Percentiles rank a stretch among this genome's conserved stretches.
Evolutionary conservation across 1,140 invertebrate species (phyloP).

Genomic region (Lepidurus apus): DNA sequence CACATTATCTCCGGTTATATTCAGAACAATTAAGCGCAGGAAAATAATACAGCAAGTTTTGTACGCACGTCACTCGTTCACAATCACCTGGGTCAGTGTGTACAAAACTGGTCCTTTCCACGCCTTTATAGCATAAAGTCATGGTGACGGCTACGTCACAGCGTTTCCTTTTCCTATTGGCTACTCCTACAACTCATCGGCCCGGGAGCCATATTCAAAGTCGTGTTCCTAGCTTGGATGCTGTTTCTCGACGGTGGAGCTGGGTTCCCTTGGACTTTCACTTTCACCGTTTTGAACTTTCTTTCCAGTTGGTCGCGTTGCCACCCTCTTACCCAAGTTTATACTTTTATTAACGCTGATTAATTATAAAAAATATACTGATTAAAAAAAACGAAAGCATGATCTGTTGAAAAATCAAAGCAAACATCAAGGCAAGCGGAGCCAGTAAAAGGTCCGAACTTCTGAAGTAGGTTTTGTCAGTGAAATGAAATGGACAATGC

Average conservation of each 20-base stretch:
- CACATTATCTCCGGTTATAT: slow-evolving; percentile 4
- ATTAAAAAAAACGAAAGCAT: too few species aligned
- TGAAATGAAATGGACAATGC: background rate
- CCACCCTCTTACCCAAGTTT: too few species aligned
- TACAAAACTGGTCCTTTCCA: background rate
- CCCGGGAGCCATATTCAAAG: slow-evolving; percentile 17
- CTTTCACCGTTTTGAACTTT: slow-evolving; percentile 3
- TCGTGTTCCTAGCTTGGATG: background rate
- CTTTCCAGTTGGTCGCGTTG: background rate
- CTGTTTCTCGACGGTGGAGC: background rate
- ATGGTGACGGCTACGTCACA: slow-evolving; percentile 20
- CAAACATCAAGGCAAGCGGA: too few species aligned
- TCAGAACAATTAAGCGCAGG: background rate
- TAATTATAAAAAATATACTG: too few species aligned
- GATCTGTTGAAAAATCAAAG: too few species aligned
- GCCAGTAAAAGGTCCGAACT: too few species aligned
- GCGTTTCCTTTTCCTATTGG: background rate
- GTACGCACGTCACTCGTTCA: background rate
- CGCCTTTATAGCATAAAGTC: background rate
- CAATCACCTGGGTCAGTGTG: slow-evolving; percentile 9
- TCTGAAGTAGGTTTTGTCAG: too few species aligned
- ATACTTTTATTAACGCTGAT: too few species aligned
- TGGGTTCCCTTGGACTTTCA: background rate
- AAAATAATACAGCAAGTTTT: background rate
- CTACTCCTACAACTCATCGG: background rate